These are phyloP conservation scores for Aotus griseimembra DNA, from an alignment of 2,797 vertebrate species.

Conservation along the genomic window DNA sequence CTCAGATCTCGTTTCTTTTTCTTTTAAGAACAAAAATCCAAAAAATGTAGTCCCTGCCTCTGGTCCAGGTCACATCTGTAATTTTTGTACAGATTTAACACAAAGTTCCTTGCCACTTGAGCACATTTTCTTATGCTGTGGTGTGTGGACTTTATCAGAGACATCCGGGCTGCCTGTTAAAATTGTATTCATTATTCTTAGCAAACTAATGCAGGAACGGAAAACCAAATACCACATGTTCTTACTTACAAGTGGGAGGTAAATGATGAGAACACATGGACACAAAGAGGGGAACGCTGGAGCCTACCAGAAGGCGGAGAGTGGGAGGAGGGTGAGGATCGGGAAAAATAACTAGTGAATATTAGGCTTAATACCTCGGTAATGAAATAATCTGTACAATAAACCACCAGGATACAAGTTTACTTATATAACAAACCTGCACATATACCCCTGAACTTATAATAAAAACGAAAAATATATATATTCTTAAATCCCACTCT, in stretches of 20 bases:
- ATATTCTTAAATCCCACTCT: neutral
- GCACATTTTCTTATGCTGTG: neutral
- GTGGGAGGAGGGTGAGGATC: neutral
- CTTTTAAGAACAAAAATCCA: neutral
- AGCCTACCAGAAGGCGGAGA: neutral
- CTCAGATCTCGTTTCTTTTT: neutral
- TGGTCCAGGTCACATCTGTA: neutral
- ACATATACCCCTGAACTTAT: neutral
- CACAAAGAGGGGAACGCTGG: neutral
- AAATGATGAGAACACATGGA: neutral
- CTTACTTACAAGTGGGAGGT: neutral
- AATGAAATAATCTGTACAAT: neutral
- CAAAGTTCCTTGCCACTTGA: neutral
- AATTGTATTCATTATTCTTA: neutral
- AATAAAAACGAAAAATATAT: neutral
- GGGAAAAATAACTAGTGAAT: neutral
- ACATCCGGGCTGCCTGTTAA: neutral
- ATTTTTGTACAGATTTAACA: neutral
- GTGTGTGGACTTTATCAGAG: neutral
- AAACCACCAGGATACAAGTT: neutral
- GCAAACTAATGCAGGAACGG: neutral
- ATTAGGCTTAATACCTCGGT: neutral
- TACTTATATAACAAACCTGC: neutral
- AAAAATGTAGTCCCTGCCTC: neutral
- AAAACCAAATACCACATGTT: neutral